A percentile compares a stretch with the other conserved stretches of the same genome.
phyloP scores from a whole-genome alignment of 2,113 vertebrate species.

The human region DNA sequence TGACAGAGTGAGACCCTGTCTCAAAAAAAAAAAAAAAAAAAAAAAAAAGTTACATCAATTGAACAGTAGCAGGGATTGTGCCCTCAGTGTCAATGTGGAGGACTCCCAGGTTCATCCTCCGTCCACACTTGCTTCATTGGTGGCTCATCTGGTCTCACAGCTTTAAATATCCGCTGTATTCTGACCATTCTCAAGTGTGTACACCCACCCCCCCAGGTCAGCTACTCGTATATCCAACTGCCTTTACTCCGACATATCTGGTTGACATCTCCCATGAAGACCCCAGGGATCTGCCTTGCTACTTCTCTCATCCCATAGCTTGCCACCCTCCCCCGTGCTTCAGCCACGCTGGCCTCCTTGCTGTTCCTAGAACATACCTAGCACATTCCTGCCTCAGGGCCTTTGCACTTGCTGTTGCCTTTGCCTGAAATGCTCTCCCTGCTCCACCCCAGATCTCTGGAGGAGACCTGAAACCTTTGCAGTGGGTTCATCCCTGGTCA shows the following conservation, averaged over 20 bases:
- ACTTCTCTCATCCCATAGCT: background rate
- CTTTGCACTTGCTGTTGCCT: background rate
- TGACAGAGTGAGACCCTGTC: background rate
- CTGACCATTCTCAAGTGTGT: background rate
- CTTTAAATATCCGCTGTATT: background rate
- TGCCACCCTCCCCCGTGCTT: background rate
- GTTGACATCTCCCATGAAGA: accelerated
- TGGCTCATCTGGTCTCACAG: background rate
- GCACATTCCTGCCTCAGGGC: background rate
- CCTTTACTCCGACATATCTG: background rate
- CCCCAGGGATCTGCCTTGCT: background rate
- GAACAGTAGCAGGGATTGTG: background rate
- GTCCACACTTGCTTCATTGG: background rate
- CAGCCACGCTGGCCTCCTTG: background rate
- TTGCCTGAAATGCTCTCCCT: background rate
- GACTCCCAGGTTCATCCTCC: background rate
- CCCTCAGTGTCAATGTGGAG: background rate
- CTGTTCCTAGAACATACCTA: background rate
- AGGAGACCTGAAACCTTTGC: background rate
- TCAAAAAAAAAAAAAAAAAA: background rate
- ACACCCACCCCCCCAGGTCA: background rate
- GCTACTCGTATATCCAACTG: background rate
- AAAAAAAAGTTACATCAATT: background rate
- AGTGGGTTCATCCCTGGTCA: too few species aligned
- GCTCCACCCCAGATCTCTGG: background rate